A percentile compares a stretch with the other conserved stretches of the same genome.
Conservation (phyloP, 2,113 vertebrate genomes). For the Terrapene triunguis region DNA sequence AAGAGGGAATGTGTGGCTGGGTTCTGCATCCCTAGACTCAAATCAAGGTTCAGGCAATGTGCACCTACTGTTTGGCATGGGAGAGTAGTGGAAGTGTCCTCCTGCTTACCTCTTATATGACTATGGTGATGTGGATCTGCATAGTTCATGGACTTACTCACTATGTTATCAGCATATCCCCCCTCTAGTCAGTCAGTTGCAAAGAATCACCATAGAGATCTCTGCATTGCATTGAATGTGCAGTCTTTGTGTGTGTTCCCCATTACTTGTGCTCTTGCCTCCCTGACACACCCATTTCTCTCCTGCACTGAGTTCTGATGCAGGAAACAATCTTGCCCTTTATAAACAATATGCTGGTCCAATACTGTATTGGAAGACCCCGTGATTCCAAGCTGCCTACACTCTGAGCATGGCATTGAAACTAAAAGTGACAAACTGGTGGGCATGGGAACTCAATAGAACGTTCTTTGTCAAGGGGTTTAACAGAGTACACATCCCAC, state of each 20-base stretch:
- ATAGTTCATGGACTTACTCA: not conserved
- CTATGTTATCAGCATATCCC: not conserved
- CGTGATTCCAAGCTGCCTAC: not conserved
- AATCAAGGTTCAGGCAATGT: not conserved
- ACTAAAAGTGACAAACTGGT: not conserved
- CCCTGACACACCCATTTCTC: not conserved
- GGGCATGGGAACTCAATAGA: not conserved
- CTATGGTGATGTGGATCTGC: not conserved
- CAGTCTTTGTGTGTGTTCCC: not conserved
- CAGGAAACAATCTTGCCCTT: not conserved
- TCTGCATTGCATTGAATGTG: not conserved
- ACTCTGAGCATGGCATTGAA: not conserved
- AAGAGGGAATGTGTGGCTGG: not conserved
- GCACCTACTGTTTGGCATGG: not conserved
- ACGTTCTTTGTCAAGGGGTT: not conserved
- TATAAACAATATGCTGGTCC: not conserved
- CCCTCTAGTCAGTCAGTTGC: not conserved
- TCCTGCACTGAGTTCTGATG: not conserved
- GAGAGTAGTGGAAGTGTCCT: not conserved
- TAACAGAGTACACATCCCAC: not conserved
- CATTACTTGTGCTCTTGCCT: no score
- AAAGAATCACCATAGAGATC: not conserved
- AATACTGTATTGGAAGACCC: not conserved
- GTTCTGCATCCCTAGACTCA: not conserved
- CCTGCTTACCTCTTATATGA: not conserved